Percentiles rank a stretch among this genome's conserved stretches.
Conservation (phyloP, 2,888 invertebrate species). For the Nephrotoma appendiculata region DNA sequence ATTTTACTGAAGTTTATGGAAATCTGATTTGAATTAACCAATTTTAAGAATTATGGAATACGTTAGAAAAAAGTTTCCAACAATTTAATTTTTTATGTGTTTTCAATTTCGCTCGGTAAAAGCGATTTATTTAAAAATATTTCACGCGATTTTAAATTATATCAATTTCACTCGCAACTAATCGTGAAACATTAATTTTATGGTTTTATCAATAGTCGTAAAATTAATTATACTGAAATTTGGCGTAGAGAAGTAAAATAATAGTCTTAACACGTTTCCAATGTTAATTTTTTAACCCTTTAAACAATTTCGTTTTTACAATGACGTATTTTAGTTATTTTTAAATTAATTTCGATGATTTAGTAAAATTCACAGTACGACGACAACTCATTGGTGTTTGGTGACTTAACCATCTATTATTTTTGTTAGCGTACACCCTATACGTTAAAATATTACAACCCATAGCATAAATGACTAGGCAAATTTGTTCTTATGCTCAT, state of each 20-base stretch:
- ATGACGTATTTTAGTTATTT: background rate
- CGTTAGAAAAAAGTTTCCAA: background rate
- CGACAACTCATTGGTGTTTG: background rate
- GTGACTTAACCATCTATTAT: background rate
- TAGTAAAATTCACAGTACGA: background rate
- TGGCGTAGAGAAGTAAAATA: background rate
- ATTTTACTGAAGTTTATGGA: background rate
- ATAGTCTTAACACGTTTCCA: background rate
- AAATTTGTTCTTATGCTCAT: background rate
- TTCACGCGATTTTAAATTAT: background rate
- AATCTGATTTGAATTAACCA: background rate
- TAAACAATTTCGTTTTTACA: background rate
- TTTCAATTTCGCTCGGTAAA: background rate
- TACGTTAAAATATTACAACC: background rate
- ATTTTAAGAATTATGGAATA: background rate
- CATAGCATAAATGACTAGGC: background rate
- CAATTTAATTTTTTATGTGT: background rate
- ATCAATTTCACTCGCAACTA: background rate
- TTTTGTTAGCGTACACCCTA: background rate
- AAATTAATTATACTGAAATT: background rate
- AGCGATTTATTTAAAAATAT: background rate
- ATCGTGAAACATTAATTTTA: background rate
- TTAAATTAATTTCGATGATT: background rate
- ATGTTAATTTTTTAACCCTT: background rate
- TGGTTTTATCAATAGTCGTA: background rate